phyloP scores from a whole-genome alignment of 23 tunicate species.

The Corella eumyota region DNA sequence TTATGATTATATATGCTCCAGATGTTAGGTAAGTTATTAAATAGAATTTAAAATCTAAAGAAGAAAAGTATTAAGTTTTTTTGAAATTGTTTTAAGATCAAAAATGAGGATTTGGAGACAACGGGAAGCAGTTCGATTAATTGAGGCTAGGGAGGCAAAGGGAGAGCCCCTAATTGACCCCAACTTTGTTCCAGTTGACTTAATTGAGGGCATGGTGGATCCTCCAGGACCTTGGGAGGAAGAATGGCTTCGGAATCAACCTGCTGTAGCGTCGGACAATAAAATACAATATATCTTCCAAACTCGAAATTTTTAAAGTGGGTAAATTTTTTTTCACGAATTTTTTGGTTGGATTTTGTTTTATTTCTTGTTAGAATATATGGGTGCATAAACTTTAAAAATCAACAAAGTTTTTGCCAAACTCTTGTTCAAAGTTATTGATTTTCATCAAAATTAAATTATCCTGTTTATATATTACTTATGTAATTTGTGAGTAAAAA shows the following conservation, averaged over 20 bases:
- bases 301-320: too few relatives aligned
- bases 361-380: too few relatives aligned
- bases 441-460: too few relatives aligned
- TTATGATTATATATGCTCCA: conserved; percentile 28
- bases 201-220: conserved; percentile 74
- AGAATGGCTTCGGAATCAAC: conserved; percentile 63
- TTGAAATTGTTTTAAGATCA: conserved; percentile 8
- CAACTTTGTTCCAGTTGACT: conserved; percentile 53
- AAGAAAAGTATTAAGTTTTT: neutral
- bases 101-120: conserved; percentile 39
- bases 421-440: too few relatives aligned
- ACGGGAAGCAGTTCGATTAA: conserved; percentile 43
- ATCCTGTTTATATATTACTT: too few relatives aligned
- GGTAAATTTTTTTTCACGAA: too few relatives aligned
- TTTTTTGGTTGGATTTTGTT: too few relatives aligned
- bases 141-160: conserved; percentile 34
- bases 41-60: neutral
- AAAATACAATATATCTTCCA: conserved; percentile 4
- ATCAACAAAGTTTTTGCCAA: too few relatives aligned
- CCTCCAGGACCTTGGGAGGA: conserved; percentile 86
- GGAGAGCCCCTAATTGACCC: conserved; percentile 43
- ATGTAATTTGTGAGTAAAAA: too few relatives aligned
- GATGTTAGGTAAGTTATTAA: conserved; percentile 21
- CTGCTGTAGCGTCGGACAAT: conserved; percentile 17
- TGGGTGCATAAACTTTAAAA: too few relatives aligned